Base-by-base conservation (phyloP, 2,113 vertebrate genomes). In the Lota lota region DNA sequence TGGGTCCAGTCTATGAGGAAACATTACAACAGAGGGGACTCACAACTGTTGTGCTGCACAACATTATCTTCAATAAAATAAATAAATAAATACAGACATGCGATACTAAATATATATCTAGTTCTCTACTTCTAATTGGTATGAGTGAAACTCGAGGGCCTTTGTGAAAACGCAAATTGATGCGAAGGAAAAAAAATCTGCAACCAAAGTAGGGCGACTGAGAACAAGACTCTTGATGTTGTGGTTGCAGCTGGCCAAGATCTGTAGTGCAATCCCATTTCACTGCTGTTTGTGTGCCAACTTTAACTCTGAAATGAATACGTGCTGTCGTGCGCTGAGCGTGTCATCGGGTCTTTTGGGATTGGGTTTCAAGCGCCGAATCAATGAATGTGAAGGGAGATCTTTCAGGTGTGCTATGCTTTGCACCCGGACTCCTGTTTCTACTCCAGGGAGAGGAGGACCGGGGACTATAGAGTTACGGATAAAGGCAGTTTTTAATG, bases 401-500 rank as follows among this genome's bases (percentile, higher is more conserved):
- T 28, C 28, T 28, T 5, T 28, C 28, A 28, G 28, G 18, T 22
- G 20, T 22, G 15, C 7, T 7, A 6, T 17, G 24, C 5, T 78
- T 66, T 77, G 70, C 17, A 19, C 56, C 18, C 78, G 61, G 33
- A 18, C 36, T 47, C 40, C 40, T 10, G 40, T 47, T 47, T 47
- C 40, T 10, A 47, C 0, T 10, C 40, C 40, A 11, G 40, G 40
- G 40, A 14, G 80, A 85, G 84, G 87, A 88, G 84, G 84, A 83
- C 80, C 83, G 77, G 7, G 8, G 82, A 89, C 82, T 87, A 78
- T 86, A 80, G 85, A 86, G 89, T 90, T 84, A 88, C 66, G 92
- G 92, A 91, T 93, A 92, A 93, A 89, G 91, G 90, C 92, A 93
- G 92, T 91, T 93, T 86, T 93, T 92, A 91, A 93, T 93, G 92